Percentiles rank a stretch among this genome's conserved stretches.
Conservation (phyloP, 2,888 invertebrate genomes). For the Leptinotarsa tumamoca region DNA sequence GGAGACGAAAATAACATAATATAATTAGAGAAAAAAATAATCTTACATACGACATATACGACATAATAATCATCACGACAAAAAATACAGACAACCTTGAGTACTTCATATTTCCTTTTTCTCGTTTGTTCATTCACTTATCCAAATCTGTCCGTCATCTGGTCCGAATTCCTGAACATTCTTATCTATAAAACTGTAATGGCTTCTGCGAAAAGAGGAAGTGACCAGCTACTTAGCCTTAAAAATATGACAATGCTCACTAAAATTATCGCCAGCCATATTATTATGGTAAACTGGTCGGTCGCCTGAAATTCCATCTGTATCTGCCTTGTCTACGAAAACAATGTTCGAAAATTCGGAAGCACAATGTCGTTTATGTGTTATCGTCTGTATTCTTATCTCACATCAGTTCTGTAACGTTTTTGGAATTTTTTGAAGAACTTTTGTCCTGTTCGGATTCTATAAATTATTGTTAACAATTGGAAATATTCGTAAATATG, state of each 20-base stretch:
- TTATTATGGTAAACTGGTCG: conserved; percentile 4
- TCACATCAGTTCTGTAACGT: neutral
- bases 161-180: conserved; percentile 8
- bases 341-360: neutral
- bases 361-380: neutral
- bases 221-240: conserved; percentile 13
- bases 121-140: neutral
- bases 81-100: neutral
- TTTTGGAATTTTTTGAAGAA: neutral
- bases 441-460: too few relatives aligned
- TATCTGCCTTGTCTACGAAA: neutral
- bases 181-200: conserved; percentile 19
- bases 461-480: too few relatives aligned
- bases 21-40: too few relatives aligned
- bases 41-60: too few relatives aligned
- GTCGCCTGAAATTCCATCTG: conserved; percentile 12
- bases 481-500: too few relatives aligned
- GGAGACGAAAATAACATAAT: too few relatives aligned
- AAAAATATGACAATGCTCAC: conserved; percentile 7
- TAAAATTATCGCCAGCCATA: conserved; percentile 5
- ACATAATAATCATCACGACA: neutral
- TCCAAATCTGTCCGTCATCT: neutral
- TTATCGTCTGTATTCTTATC: neutral
- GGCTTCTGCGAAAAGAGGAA: conserved; percentile 16
- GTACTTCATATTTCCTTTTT: neutral